These are phyloP conservation scores for Agrotis exclamationis DNA, from an alignment of 2,888 invertebrate species.

Conservation along the genomic window DNA sequence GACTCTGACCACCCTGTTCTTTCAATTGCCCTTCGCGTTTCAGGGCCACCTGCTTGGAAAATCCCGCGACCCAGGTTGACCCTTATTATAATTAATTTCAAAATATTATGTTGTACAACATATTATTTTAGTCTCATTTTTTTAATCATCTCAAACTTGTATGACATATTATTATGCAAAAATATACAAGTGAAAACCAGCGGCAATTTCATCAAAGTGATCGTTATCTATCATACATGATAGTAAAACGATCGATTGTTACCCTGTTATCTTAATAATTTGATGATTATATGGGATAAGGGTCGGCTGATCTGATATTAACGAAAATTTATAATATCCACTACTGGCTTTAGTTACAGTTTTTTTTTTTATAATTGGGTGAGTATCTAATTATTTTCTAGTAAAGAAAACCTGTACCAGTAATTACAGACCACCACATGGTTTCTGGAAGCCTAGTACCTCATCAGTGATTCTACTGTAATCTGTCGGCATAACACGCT, in stretches of 20 bases:
- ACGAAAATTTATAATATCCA: background rate
- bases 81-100: too few relatives aligned
- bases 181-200: constrained; percentile 15
- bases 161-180: background rate
- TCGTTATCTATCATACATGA: background rate
- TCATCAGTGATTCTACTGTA: background rate
- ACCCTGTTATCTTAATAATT: constrained; percentile 29
- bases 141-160: too few relatives aligned
- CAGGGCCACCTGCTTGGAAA: too few relatives aligned
- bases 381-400: background rate
- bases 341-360: background rate
- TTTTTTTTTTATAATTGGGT: background rate
- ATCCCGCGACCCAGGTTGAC: too few relatives aligned
- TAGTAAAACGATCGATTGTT: constrained; percentile 8
- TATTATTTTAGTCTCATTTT: too few relatives aligned
- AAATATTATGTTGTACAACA: too few relatives aligned
- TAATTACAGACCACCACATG: background rate
- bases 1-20: too few relatives aligned
- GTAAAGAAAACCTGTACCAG: background rate
- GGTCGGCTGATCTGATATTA: constrained; percentile 2
- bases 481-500: too few relatives aligned
- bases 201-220: constrained; percentile 20
- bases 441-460: constrained; percentile 11
- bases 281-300: constrained; percentile 15
- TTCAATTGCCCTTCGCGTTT: too few relatives aligned